Evolutionary conservation across 2,113 vertebrate species (phyloP).

Genomic region (Galbula dea): DNA sequence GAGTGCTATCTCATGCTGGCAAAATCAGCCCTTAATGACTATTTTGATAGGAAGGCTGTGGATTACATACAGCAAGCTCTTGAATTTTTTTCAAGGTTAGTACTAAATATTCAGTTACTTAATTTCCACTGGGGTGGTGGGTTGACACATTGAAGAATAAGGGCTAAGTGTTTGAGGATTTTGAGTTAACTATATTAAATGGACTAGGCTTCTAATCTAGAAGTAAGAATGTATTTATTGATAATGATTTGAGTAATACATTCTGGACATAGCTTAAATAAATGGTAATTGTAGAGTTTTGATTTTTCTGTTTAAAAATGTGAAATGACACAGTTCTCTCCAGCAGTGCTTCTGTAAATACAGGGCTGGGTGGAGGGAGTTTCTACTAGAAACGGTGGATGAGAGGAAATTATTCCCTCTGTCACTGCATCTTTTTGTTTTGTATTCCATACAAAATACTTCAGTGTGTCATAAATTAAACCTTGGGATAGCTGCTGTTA

Average conservation of each 20-base stretch:
- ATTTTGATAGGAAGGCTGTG: constrained; percentile 86
- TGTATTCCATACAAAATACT: not conserved
- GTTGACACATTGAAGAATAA: not conserved
- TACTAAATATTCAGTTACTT: not conserved
- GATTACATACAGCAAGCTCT: constrained; percentile 86
- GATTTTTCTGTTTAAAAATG: not conserved
- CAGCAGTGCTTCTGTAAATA: not conserved
- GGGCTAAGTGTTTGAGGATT: not conserved
- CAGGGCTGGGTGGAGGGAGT: not conserved
- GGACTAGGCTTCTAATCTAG: not conserved
- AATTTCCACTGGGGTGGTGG: not conserved
- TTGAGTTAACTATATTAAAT: not conserved
- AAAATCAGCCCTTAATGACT: constrained; percentile 82
- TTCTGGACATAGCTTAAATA: not conserved
- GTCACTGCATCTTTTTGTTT: not conserved
- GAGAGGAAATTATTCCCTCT: not conserved
- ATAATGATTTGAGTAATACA: not conserved
- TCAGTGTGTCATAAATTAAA: not conserved
- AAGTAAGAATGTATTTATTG: not conserved
- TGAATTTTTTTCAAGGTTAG: constrained; percentile 86
- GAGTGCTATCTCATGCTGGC: constrained; percentile 90
- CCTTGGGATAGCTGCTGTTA: not conserved
- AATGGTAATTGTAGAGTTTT: not conserved
- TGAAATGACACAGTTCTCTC: not conserved
- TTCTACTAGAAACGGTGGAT: not conserved